Percentiles rank a stretch among this genome's conserved stretches.
Evolutionary conservation across 2,797 vertebrate genomes (phyloP).

Genomic region (Anguilla marmorata): DNA sequence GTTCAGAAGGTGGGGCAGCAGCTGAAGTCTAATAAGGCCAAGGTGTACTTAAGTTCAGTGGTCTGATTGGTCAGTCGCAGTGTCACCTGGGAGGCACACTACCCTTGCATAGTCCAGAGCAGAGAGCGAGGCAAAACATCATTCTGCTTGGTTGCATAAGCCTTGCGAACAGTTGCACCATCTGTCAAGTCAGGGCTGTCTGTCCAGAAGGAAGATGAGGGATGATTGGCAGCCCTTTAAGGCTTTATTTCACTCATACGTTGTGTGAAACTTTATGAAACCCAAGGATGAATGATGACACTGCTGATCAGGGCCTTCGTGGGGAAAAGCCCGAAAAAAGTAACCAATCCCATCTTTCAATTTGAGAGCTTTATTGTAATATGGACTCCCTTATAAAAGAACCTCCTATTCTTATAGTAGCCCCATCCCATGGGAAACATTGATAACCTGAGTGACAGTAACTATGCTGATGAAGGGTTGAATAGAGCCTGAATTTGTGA

Average conservation of each 20-base stretch:
- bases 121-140: background rate
- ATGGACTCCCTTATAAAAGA: no score
- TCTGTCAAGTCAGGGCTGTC: background rate
- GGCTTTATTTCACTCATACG: background rate
- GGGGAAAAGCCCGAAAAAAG: no score
- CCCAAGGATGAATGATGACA: no score
- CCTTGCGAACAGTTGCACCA: background rate
- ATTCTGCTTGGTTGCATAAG: background rate
- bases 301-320: no score
- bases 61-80: background rate
- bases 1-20: background rate
- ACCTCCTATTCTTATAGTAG: no score
- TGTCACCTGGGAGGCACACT: background rate
- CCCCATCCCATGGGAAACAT: no score
- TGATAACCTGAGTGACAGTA: no score
- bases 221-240: background rate
- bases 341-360: no score
- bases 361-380: no score
- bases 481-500: no score
- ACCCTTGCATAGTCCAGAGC: background rate
- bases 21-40: constrained; percentile 3
- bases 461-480: no score
- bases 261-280: background rate
- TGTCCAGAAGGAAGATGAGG: background rate
- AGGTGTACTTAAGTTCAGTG: constrained; percentile 30